Base-by-base conservation (phyloP, 2,113 vertebrate species). In the Diadophis punctatus region DNA sequence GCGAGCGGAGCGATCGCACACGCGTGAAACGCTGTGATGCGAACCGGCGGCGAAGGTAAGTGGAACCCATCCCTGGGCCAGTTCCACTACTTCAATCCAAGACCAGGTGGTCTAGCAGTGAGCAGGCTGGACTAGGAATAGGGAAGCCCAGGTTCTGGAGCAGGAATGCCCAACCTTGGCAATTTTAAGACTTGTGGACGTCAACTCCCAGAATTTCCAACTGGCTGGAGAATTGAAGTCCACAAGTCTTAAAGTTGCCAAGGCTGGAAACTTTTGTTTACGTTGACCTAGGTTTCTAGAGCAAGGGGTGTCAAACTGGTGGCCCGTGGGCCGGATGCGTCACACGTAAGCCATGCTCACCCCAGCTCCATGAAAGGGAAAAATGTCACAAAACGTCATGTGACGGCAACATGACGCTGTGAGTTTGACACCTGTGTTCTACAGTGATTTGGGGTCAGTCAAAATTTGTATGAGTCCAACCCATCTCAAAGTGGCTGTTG, bases 391-490 rank as follows among this genome's bases (percentile, higher is more conserved):
- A 25, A 55, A 55, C 20, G 5, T 55, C 53, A 56, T 7, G 22
- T 23, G 22, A 56, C 0, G 6, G 7, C 55, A 56, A 23, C 8
- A 7, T 56, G 55, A 56, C 8, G 0, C 56, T 3, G 8, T 0
- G 2, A 58, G 23, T 58, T 58, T 58, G 23, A 58, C 2, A 58
- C 56, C 56, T 1, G 1, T 58, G 60, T n/a, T 68, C 60, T 14
- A 68, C 30, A 14, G 10, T 68, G 30, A 68, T 68, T 68, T n/a
- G 63, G 63, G 63, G 14, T 6, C 63, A 74, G 63, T 34, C 63
- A 74, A 58, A 58, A 34, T 30, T 74, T 74, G 30, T 74, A n/a
- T 34, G 30, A 74, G n/a, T 16, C 63, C 12, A 74, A 74, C n/a
- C n/a, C 16, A 74, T 74, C 68, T 39, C 68, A 34, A n/a, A 34